These are phyloP conservation scores for Trachemys scripta DNA, from an alignment of 2,113 vertebrate species.

Conservation along the genomic window DNA sequence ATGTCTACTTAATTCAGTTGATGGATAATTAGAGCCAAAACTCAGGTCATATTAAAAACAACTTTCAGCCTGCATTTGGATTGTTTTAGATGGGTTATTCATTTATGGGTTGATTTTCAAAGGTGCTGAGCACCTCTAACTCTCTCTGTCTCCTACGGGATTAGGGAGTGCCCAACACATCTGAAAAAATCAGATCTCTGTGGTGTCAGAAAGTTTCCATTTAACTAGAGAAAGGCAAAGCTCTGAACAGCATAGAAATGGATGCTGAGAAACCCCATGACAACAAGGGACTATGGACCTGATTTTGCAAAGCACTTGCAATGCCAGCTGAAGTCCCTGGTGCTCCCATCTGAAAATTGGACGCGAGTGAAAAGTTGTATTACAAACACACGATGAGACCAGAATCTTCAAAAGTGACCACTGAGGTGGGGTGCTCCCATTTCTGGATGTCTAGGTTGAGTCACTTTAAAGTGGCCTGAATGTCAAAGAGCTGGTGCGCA, in stretches of 20 bases:
- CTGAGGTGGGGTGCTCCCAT: not conserved
- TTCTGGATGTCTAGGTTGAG: not conserved
- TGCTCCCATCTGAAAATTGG: not conserved
- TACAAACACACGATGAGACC: not conserved
- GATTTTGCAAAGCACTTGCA: not conserved
- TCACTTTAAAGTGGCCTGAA: not conserved
- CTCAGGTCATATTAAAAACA: not conserved
- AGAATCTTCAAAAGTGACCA: not conserved
- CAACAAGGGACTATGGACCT: not conserved
- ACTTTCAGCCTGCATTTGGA: not conserved
- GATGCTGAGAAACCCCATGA: not conserved
- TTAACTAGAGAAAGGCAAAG: not conserved
- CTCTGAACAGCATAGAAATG: not conserved
- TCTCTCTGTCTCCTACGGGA: not conserved
- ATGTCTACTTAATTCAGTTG: not conserved
- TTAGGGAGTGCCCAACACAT: not conserved
- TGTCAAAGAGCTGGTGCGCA: not conserved
- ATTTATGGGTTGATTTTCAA: not conserved
- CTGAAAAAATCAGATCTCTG: not conserved
- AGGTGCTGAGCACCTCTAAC: not conserved
- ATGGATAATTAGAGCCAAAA: not conserved
- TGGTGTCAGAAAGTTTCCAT: not conserved
- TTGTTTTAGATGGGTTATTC: not conserved
- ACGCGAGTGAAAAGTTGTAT: not conserved
- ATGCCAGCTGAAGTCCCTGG: not conserved